Evolutionary conservation across 1,140 invertebrate genomes (phyloP).

Genomic region (Ruditapes philippinarum): DNA sequence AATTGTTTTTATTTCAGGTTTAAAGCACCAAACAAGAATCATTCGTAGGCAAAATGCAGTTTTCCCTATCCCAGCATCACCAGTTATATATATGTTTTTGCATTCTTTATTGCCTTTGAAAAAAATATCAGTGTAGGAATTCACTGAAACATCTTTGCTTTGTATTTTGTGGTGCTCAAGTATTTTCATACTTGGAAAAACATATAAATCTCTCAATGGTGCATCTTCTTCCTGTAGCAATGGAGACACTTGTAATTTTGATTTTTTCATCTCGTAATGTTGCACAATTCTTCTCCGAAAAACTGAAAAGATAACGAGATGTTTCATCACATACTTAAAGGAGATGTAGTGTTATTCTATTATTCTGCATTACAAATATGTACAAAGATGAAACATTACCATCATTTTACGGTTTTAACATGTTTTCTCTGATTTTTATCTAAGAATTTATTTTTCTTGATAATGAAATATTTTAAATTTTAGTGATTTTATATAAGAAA

Average conservation of each 20-base stretch:
- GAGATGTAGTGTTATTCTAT: no score
- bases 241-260: neutral
- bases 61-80: slow-evolving; percentile 34
- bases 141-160: neutral
- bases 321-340: no score
- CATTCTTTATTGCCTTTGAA: neutral
- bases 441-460: no score
- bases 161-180: neutral
- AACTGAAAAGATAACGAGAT: neutral
- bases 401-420: no score
- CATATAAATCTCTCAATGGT: neutral
- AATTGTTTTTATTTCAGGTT: no score
- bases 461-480: no score
- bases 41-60: slow-evolving; percentile 26
- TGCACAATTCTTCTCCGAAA: neutral
- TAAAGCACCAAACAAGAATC: neutral
- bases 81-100: slow-evolving; percentile 27
- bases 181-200: neutral
- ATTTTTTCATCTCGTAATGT: neutral
- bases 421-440: no score
- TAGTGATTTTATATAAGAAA: no score
- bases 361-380: no score
- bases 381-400: no score
- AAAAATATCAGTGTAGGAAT: neutral
- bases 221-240: neutral